Base-by-base conservation (phyloP, 2,797 vertebrate genomes). In the Melanotaenia nigrans region DNA sequence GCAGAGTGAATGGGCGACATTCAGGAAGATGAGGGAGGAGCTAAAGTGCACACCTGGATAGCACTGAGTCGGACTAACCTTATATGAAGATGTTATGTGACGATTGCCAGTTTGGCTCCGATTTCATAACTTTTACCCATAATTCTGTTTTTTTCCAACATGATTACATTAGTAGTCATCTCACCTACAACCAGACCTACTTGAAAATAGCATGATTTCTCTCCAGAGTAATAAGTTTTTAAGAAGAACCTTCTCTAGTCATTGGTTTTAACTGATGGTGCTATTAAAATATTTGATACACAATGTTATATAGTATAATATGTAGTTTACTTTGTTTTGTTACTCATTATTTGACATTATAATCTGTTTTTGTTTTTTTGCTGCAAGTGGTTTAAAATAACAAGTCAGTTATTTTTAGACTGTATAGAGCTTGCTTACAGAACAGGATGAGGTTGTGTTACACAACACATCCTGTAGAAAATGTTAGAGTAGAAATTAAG, bases 11-110 rank as follows among this genome's bases (percentile, higher is more conserved):
- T 56, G 64, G 24, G 16, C 33, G 30, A 13, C 16, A 25, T 45
- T 22, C 9, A 33, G 38, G 40, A 57, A 4, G 49, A 36, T 57
- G 16, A 11, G 24, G 53, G 55, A 24, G 53, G 60, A 57, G 67
- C 57, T 54, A 14, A 12, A 20, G 24, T 11, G 3, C 24, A 63
- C 63, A 82, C 75, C 75, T 81, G 70, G 54, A 54, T 16, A 64
- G 12, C 32, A 42, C 60, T 33, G 5, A 13, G 47, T 20, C 64
- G 10, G 24, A 42, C 55, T 33, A 3, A 9, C 49, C 49, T 25
- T 25, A 53, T 53, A 24, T 53, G 49, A 5, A 53, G 22, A 11
- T 38, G 20, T 65, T 32, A 51, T 13, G 54, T 8, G 13, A 20
- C 18, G 14, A 58, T 5, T 16, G 66, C 30, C 6, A n/a, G 40